Percentiles rank a stretch among this genome's conserved stretches.
phyloP scores from a whole-genome alignment of 2,888 invertebrate genomes.

The Gastrophysa polygoni region DNA sequence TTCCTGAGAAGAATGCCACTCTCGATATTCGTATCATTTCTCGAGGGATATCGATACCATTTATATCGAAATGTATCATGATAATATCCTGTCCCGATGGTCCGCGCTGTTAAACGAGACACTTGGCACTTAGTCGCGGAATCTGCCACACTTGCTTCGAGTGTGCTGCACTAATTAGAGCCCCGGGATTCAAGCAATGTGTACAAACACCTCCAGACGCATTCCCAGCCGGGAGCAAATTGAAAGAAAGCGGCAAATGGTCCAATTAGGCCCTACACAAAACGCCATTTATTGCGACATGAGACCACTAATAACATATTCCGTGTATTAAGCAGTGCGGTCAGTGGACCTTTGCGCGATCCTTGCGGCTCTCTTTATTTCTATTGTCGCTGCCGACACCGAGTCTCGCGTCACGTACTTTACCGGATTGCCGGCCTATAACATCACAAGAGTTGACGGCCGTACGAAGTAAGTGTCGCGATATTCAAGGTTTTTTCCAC shows the following conservation, averaged over 20 bases:
- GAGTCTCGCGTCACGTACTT: conserved; percentile 46
- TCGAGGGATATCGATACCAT: neutral
- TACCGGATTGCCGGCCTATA: conserved; percentile 39
- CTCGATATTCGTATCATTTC: neutral
- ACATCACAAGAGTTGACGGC: conserved; percentile 34
- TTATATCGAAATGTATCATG: neutral
- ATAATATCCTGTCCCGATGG: conserved; percentile 9
- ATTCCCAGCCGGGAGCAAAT: conserved; percentile 47
- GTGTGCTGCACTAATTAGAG: conserved; percentile 26
- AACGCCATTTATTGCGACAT: conserved; percentile 38
- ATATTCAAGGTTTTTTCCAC: conserved; percentile 40
- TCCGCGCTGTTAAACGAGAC: conserved; percentile 20
- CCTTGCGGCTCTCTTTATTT: conserved; percentile 38
- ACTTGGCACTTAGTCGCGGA: conserved; percentile 24
- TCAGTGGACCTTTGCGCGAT: conserved; percentile 48
- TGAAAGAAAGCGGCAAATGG: conserved; percentile 42
- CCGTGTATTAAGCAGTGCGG: conserved; percentile 45
- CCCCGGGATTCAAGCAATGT: conserved; percentile 40
- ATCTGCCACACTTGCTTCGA: conserved; percentile 29
- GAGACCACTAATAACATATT: conserved; percentile 47
- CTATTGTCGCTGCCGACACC: conserved; percentile 44
- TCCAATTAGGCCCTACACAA: conserved; percentile 44
- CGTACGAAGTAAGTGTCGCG: conserved; percentile 43
- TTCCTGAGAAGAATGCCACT: neutral
- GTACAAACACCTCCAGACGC: conserved; percentile 45